Evolutionary conservation across 2,888 invertebrate species (phyloP), one percentile per base, ranked within the genome.

Genomic region (Nycteola revayana): DNA sequence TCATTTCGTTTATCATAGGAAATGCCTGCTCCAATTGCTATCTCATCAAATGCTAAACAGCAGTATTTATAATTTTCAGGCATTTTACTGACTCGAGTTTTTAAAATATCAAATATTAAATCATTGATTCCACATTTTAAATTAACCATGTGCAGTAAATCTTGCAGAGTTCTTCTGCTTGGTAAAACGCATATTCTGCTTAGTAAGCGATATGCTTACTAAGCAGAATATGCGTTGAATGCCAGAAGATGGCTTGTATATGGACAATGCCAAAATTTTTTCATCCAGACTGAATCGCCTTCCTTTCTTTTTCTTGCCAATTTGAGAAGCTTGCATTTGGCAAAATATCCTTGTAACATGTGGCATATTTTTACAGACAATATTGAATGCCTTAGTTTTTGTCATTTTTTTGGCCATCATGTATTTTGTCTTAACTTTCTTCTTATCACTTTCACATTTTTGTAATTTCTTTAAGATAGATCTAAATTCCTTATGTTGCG

Each of bases 181-280:
- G 21, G 21, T n/a, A 7, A 21, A 21, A 21, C 21, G 17, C 43
- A 39, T 1, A 43, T 8, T 25, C 14, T 22, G 9, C 17, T 1
- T 7, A 33, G 9, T n/a, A 27, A 7, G 7, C 22, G 9, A 24
- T 32, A 32, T 7, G 26, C 29, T 38, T 32, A 7, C 42, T 34
- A 10, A 44, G 10, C 11, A 44, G n/a, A 0, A 36, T 10, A 21
- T 49, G 39, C 22, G 42, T 39, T 9, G 34, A 42, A 18, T 36
- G 44, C 32, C 42, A 20, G 42, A 42, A 4, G 30, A 30, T n/a
- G 39, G 43, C 11, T 50, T 50, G 20, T 40, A 50, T 14, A 50
- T 9, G 4, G 42, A 35, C 7, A 45, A 25, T 6, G 37, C 32
- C 7, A 45, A 32, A 24, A 33, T 36, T 30, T 37, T 49, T 28